A percentile compares a stretch with the other conserved stretches of the same genome.
Evolutionary conservation across 2,888 invertebrate genomes (phyloP).

Genomic region (Hirtodrosophila cameraria): DNA sequence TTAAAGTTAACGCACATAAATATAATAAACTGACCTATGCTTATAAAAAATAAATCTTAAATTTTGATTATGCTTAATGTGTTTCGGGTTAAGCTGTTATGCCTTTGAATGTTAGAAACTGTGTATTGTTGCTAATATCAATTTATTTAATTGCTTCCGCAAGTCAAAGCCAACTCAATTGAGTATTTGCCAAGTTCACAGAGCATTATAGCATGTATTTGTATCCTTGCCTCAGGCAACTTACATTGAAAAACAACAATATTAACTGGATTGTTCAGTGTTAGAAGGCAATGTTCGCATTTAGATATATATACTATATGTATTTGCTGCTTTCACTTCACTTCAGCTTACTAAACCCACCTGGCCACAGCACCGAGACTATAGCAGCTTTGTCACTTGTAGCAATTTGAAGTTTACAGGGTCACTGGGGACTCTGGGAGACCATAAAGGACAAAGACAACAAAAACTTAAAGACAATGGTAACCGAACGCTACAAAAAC

Average conservation of each 20-base stretch:
- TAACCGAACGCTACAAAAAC: constrained; percentile 63
- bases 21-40: background rate
- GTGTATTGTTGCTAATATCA: background rate
- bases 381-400: constrained; percentile 57
- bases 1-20: background rate
- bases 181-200: constrained; percentile 33
- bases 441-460: constrained; percentile 51
- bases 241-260: constrained; percentile 38
- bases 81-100: too few relatives aligned
- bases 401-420: constrained; percentile 79
- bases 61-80: too few relatives aligned
- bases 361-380: constrained; percentile 21
- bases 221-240: constrained; percentile 23
- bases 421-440: constrained; percentile 64
- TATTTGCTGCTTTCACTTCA: background rate
- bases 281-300: constrained; percentile 28
- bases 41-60: too few relatives aligned
- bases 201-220: constrained; percentile 42
- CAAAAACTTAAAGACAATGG: constrained; percentile 68
- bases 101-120: background rate
- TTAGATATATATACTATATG: background rate
- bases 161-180: constrained; percentile 23
- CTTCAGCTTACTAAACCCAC: constrained; percentile 13
- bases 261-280: constrained; percentile 30
- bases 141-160: constrained; percentile 20